Percentiles rank a stretch among this genome's conserved stretches.
Evolutionary conservation across 2,797 vertebrate species (phyloP).

Genomic region (Lophius americanus): DNA sequence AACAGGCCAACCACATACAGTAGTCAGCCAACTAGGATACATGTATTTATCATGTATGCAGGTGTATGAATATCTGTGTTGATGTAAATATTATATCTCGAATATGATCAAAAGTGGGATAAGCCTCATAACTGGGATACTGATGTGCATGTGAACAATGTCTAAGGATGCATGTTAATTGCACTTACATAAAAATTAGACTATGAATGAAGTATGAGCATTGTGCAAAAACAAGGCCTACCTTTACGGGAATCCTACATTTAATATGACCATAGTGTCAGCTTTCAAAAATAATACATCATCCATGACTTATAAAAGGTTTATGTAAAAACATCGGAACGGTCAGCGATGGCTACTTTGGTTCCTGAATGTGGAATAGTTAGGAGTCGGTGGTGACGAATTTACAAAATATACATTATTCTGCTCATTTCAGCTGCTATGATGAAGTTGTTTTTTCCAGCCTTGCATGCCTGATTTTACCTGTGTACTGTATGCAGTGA

Average conservation of each 20-base stretch:
- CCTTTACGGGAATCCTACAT: slow-evolving; percentile 46
- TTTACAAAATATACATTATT: slow-evolving; percentile 68
- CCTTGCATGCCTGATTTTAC: background rate
- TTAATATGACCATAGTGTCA: slow-evolving; percentile 41
- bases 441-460: background rate
- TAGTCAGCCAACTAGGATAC: too few species aligned
- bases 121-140: too few species aligned
- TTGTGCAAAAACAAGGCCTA: slow-evolving; percentile 72
- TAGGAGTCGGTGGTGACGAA: slow-evolving; percentile 1
- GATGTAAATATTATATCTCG: too few species aligned
- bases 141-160: too few species aligned
- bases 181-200: slow-evolving; percentile 52
- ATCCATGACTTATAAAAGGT: slow-evolving; percentile 48
- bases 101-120: too few species aligned
- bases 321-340: slow-evolving; percentile 43
- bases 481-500: slow-evolving; percentile 8
- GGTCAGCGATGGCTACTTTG: slow-evolving; percentile 66
- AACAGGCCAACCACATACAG: too few species aligned
- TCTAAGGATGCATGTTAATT: slow-evolving; percentile 57
- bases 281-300: slow-evolving; percentile 56
- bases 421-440: slow-evolving; percentile 19
- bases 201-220: slow-evolving; percentile 64
- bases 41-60: too few species aligned
- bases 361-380: slow-evolving; percentile 44
- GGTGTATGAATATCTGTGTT: too few species aligned